phyloP scores from a whole-genome alignment of 2,888 invertebrate genomes.

The Lamproptera curius region DNA sequence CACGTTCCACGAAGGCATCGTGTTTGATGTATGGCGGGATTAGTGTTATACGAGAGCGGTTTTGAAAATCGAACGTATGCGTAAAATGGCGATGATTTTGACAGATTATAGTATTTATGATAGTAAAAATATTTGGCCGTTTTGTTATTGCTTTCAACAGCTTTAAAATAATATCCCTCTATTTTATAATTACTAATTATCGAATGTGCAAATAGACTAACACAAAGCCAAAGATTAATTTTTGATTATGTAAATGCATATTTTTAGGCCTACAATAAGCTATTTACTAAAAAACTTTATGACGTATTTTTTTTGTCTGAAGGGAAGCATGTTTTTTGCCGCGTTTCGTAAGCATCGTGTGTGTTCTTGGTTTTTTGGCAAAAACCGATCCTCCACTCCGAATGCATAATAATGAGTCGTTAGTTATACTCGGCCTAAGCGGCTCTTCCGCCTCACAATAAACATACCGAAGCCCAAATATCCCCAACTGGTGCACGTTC shows the following conservation, averaged over 20 bases:
- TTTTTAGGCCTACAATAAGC: too few species aligned
- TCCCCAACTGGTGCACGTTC: slow-evolving; percentile 24
- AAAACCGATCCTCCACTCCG: slow-evolving; percentile 4
- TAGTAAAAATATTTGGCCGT: background rate
- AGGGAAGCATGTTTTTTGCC: background rate
- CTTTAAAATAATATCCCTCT: too few species aligned
- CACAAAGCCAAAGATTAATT: too few species aligned
- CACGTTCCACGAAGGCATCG: slow-evolving; percentile 64
- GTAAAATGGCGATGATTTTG: background rate
- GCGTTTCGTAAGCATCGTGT: slow-evolving; percentile 35
- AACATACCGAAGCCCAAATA: slow-evolving; percentile 41
- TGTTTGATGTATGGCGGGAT: slow-evolving; percentile 53
- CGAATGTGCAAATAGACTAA: too few species aligned
- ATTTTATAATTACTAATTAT: too few species aligned
- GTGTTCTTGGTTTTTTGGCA: slow-evolving; percentile 36
- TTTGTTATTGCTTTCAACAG: background rate
- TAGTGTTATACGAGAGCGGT: slow-evolving; percentile 26
- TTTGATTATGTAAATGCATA: too few species aligned
- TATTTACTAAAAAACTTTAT: too few species aligned
- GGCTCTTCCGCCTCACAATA: slow-evolving; percentile 40
- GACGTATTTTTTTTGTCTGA: too few species aligned
- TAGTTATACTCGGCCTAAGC: slow-evolving; percentile 25
- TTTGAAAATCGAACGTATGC: slow-evolving; percentile 2
- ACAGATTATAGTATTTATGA: background rate
- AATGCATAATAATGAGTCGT: slow-evolving; percentile 1